Conservation (phyloP, 2,888 invertebrate genomes). For the Autographa pulchrina region DNA sequence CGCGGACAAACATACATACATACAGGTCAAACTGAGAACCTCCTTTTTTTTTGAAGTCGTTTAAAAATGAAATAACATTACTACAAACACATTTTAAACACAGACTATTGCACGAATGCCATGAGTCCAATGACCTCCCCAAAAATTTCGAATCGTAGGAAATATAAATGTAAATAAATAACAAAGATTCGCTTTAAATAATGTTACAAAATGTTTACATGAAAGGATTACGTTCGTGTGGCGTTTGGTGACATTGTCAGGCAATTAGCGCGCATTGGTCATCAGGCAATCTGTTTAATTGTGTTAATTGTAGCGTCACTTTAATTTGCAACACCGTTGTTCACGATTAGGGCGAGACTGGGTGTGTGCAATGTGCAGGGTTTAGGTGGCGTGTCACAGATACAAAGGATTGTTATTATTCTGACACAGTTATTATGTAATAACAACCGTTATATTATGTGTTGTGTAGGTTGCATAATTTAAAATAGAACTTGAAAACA, state of each 20-base stretch:
- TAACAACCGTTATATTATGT: not conserved
- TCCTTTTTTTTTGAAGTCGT: no score
- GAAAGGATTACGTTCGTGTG: conserved; percentile 14
- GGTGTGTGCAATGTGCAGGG: not conserved
- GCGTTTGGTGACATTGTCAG: conserved; percentile 31
- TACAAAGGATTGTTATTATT: not conserved
- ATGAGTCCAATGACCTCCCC: not conserved
- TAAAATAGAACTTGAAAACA: not conserved
- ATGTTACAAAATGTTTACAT: conserved; percentile 15
- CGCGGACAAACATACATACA: no score
- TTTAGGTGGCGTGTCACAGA: not conserved
- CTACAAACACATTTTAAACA: not conserved
- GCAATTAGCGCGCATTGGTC: conserved; percentile 28
- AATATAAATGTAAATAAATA: no score
- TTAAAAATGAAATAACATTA: not conserved
- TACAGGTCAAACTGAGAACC: no score
- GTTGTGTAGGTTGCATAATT: not conserved
- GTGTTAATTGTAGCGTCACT: conserved; percentile 41
- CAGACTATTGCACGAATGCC: not conserved
- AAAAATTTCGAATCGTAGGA: no score
- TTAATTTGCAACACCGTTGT: conserved; percentile 25
- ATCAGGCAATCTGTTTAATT: conserved; percentile 24
- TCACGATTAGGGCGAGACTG: not conserved
- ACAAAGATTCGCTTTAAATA: not conserved
- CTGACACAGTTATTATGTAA: not conserved